Conservation (phyloP, 2,113 vertebrate species). For the Rhineura floridana region DNA sequence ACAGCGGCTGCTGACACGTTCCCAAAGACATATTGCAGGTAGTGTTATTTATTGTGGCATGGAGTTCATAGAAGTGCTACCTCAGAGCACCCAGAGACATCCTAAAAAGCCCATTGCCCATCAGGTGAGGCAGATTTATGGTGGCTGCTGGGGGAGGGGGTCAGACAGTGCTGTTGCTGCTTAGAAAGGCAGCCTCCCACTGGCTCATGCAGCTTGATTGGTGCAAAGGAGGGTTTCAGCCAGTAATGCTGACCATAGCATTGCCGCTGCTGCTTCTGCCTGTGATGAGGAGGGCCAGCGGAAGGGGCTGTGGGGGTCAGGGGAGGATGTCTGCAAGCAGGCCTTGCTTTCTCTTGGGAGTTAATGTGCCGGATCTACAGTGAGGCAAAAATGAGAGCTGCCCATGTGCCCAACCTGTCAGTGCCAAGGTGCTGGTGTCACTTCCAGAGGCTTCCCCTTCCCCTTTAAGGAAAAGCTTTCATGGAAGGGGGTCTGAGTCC, state of each 20-base stretch:
- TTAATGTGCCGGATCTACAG: background rate
- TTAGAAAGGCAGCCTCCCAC: background rate
- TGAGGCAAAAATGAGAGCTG: too few species aligned
- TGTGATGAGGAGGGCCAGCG: constrained; percentile 69
- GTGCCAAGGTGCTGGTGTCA: too few species aligned
- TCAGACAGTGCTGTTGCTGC: constrained; percentile 61
- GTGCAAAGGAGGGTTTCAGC: constrained; percentile 71
- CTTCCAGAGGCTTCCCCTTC: too few species aligned
- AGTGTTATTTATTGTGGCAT: constrained; percentile 85
- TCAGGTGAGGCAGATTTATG: constrained; percentile 86
- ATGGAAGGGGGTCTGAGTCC: background rate
- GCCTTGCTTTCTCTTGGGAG: background rate
- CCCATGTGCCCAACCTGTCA: background rate
- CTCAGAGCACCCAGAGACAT: constrained; percentile 85
- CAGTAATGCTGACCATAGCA: constrained; percentile 74
- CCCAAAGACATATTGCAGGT: constrained; percentile 87
- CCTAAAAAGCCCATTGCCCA: constrained; percentile 88
- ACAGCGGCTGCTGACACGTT: constrained; percentile 81
- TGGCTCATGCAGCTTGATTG: constrained; percentile 61
- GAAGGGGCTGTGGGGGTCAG: constrained; percentile 57
- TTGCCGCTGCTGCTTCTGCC: constrained; percentile 68
- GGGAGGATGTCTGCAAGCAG: background rate
- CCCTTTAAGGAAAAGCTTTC: background rate
- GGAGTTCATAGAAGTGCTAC: constrained; percentile 85
- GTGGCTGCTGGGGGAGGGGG: constrained; percentile 68